Percentiles rank a stretch among this genome's conserved stretches.
Conservation (phyloP, 2,888 invertebrate species). For the Panzeria rudis region DNA sequence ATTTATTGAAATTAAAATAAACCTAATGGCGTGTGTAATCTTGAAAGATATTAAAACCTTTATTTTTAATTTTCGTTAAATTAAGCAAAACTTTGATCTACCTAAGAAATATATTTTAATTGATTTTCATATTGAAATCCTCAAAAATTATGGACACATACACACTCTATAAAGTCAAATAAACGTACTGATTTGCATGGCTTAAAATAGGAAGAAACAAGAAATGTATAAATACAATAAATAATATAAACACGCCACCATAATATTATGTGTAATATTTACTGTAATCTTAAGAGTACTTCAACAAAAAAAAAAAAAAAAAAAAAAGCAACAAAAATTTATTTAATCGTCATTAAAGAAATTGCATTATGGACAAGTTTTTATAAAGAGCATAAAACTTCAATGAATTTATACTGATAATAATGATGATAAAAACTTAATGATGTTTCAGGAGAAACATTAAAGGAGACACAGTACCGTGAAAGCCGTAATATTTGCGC, state of each 20-base stretch:
- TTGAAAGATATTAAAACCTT: background rate
- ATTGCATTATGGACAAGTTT: constrained; percentile 47
- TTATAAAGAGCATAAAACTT: constrained; percentile 52
- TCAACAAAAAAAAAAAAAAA: constrained; percentile 10
- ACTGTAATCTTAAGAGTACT: constrained; percentile 38
- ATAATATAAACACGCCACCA: background rate
- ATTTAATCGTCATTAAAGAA: constrained; percentile 44
- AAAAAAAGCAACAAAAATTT: constrained; percentile 16
- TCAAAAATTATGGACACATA: background rate
- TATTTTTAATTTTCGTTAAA: background rate
- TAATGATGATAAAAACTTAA: constrained; percentile 52
- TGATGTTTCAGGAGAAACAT: constrained; percentile 39
- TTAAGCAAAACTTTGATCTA: background rate
- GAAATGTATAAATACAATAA: background rate
- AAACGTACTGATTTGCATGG: background rate
- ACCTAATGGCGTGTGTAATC: background rate
- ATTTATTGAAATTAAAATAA: background rate
- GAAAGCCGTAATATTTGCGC: constrained; percentile 35
- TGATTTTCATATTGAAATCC: background rate
- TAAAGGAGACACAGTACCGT: constrained; percentile 19
- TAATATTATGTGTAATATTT: constrained; percentile 34
- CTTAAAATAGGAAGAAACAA: background rate
- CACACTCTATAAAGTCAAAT: background rate
- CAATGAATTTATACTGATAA: constrained; percentile 53
- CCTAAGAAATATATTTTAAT: background rate